Percentiles rank a stretch among this genome's conserved stretches.
Evolutionary conservation across 2,797 vertebrate species (phyloP).

Genomic region (Orientallactaga sibirica): DNA sequence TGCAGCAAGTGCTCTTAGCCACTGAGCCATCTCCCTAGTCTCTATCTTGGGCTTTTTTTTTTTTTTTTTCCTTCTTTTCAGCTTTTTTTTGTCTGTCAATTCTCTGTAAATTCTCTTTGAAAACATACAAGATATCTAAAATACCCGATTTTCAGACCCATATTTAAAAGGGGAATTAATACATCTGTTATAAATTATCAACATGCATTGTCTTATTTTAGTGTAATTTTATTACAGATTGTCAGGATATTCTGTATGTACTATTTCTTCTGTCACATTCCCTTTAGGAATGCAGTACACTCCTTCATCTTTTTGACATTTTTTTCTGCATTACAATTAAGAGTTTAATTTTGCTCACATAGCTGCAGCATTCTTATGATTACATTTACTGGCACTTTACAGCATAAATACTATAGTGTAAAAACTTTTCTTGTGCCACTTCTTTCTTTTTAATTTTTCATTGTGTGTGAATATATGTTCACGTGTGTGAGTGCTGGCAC

Average conservation of each 20-base stretch:
- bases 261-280: not conserved
- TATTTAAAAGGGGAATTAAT: not conserved
- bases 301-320: not conserved
- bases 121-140: not conserved
- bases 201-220: not conserved
- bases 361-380: not conserved
- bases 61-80: no score
- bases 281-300: not conserved
- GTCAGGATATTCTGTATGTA: not conserved
- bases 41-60: not conserved
- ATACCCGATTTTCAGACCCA: not conserved
- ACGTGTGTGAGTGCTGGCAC: no score
- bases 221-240: conserved; percentile 21
- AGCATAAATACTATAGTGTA: not conserved
- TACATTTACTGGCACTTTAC: conserved; percentile 4
- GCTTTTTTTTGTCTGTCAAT: not conserved
- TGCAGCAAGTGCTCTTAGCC: no score
- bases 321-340: conserved; percentile 18
- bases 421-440: not conserved
- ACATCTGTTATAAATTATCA: conserved; percentile 26
- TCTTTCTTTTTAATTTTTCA: not conserved
- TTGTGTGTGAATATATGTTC: no score
- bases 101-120: conserved; percentile 39
- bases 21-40: not conserved
- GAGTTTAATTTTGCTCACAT: conserved; percentile 28